Conservation (phyloP, 2,113 vertebrate genomes). For the Leucopternis melanops region DNA sequence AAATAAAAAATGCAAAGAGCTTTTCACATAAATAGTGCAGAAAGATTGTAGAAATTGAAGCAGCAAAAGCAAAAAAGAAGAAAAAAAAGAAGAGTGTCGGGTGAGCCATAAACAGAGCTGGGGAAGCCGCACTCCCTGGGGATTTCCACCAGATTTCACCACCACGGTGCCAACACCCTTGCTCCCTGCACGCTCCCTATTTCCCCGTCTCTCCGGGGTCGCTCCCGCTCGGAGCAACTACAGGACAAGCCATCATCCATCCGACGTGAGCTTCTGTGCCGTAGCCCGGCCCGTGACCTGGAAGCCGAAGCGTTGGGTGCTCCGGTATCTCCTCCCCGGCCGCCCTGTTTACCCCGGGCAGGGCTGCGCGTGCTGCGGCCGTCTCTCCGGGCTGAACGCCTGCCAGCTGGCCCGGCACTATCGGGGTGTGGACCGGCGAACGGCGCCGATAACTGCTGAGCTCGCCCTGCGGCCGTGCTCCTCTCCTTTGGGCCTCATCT, state of each 20-base stretch:
- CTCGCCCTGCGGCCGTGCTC: background rate
- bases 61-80: too few species aligned
- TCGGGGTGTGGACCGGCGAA: background rate
- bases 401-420: background rate
- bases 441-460: background rate
- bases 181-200: accelerated
- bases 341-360: background rate
- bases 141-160: background rate
- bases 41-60: too few species aligned
- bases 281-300: accelerated
- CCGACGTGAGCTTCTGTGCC: accelerated
- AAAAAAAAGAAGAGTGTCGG: too few species aligned
- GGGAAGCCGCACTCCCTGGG: background rate
- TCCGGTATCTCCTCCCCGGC: accelerated
- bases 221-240: accelerated
- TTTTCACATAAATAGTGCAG: too few species aligned
- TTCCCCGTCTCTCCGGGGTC: background rate
- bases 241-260: accelerated
- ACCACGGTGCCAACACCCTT: accelerated
- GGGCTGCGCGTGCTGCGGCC: background rate
- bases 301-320: accelerated
- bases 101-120: background rate
- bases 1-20: too few species aligned
- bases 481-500: background rate
- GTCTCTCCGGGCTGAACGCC: background rate